Conservation (phyloP, 2,888 invertebrate species). For the Eristalis arbustorum region DNA sequence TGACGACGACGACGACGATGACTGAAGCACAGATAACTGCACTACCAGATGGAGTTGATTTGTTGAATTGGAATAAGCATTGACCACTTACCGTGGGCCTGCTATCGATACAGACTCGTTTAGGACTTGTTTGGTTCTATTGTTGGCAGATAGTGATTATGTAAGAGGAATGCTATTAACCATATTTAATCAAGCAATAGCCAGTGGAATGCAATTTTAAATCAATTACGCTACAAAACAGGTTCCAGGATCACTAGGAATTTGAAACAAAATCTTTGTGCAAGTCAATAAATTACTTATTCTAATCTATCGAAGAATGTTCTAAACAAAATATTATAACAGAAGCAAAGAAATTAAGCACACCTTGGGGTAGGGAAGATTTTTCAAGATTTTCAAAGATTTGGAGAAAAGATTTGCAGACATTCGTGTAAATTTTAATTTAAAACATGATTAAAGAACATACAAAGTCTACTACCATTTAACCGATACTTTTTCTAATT, state of each 20-base stretch:
- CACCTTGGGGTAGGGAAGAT: no score
- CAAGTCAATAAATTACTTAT: no score
- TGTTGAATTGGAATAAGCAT: neutral
- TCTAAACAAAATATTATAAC: no score
- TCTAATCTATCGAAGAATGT: no score
- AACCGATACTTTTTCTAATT: no score
- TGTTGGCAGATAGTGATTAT: neutral
- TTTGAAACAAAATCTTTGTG: no score
- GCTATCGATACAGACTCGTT: neutral
- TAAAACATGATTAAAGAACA: no score
- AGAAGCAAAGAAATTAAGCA: no score
- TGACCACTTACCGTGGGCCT: neutral
- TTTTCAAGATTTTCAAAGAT: no score
- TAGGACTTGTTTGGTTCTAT: conserved; percentile 14
- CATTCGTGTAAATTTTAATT: no score
- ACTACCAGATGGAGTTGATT: conserved; percentile 13
- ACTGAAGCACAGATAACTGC: neutral
- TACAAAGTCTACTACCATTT: no score
- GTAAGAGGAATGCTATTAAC: neutral
- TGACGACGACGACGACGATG: neutral
- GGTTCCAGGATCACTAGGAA: neutral
- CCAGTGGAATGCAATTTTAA: neutral
- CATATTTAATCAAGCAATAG: neutral
- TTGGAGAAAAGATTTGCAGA: no score
- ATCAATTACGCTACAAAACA: neutral